These are phyloP conservation scores for Acanthosoma haemorrhoidale DNA, from an alignment of 2,888 invertebrate genomes.

Conservation along the genomic window DNA sequence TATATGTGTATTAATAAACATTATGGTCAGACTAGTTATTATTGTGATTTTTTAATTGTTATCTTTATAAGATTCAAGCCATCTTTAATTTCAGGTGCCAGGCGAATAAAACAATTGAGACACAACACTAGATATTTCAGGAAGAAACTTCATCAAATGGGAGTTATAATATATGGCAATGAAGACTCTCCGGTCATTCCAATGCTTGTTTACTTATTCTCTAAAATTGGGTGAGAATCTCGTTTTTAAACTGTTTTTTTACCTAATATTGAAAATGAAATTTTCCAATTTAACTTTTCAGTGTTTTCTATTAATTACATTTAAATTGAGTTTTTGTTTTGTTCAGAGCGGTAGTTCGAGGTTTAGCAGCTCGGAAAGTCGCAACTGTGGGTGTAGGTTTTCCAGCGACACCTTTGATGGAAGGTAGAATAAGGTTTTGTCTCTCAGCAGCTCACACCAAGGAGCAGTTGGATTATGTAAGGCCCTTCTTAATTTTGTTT, in stretches of 20 bases:
- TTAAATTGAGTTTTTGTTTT: background rate
- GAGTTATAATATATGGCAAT: constrained; percentile 88
- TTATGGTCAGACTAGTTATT: too few species aligned
- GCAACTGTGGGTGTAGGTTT: constrained; percentile 96
- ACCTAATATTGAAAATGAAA: too few species aligned
- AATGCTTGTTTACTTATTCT: constrained; percentile 87
- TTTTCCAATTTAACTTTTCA: background rate
- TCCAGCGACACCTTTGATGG: constrained; percentile 92
- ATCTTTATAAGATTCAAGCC: too few species aligned
- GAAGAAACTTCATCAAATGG: constrained; percentile 72
- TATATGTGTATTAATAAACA: too few species aligned
- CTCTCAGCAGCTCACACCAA: constrained; percentile 92
- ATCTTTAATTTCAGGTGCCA: constrained; percentile 46
- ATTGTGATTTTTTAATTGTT: too few species aligned
- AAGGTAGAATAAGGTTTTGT: constrained; percentile 89
- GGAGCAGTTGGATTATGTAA: constrained; percentile 80
- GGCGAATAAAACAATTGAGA: constrained; percentile 64
- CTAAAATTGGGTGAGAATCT: constrained; percentile 77
- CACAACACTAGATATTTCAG: constrained; percentile 80
- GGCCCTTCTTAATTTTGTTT: constrained; percentile 33
- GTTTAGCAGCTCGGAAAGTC: constrained; percentile 71
- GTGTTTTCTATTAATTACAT: background rate
- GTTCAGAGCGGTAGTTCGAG: constrained; percentile 73
- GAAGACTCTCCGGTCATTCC: constrained; percentile 95
- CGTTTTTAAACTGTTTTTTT: background rate